Percentiles rank a stretch among this genome's conserved stretches.
Conservation (phyloP, 2,888 invertebrate genomes). For the Apamea epomidion region DNA sequence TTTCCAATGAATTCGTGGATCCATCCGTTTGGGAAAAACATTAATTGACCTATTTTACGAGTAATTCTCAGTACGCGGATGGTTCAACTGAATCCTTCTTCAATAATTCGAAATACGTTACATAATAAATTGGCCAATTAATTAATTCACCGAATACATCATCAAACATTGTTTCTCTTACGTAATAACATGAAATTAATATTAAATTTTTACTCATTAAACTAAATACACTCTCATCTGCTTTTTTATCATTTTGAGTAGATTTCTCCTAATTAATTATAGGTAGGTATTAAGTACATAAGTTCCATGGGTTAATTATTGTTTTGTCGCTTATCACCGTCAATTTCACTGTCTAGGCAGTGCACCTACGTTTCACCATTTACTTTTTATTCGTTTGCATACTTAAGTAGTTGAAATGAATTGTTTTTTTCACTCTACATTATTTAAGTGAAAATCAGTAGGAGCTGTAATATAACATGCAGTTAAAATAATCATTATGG, state of each 20-base stretch:
- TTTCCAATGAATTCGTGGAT: conserved; percentile 15
- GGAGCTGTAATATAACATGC: not conserved
- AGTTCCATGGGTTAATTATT: not conserved
- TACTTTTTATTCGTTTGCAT: not conserved
- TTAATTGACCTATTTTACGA: conserved; percentile 32
- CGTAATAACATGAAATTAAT: not conserved
- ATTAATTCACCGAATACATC: conserved; percentile 17
- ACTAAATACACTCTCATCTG: not conserved
- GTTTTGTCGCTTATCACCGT: not conserved
- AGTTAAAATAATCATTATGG: not conserved
- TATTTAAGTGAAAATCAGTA: not conserved
- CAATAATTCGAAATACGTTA: conserved; percentile 31
- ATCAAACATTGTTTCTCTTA: conserved; percentile 13
- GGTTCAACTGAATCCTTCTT: conserved; percentile 29
- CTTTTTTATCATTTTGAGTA: not conserved
- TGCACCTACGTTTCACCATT: too few relatives aligned
- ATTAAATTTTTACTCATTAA: not conserved
- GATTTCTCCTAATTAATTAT: not conserved
- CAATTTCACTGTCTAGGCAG: too few relatives aligned
- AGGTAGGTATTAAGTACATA: not conserved
- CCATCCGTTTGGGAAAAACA: conserved; percentile 9
- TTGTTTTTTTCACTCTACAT: not conserved
- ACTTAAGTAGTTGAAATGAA: not conserved
- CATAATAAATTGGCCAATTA: conserved; percentile 32
- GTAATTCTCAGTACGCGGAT: conserved; percentile 5